Evolutionary conservation across 1,140 invertebrate genomes (phyloP).

Genomic region (Hesperophylax magnus): DNA sequence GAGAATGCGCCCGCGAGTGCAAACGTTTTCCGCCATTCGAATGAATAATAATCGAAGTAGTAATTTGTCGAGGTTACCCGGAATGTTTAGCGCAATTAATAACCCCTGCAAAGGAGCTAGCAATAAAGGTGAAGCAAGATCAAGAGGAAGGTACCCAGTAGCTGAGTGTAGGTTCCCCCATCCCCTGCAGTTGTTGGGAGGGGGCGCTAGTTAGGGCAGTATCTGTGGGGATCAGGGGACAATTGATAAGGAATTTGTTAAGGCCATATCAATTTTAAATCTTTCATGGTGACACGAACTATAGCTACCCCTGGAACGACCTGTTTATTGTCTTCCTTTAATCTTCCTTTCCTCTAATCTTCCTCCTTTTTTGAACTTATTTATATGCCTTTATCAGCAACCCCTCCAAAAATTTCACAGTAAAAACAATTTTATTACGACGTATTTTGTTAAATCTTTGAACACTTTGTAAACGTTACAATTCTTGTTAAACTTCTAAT

Average conservation of each 20-base stretch:
- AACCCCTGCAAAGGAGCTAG: slow-evolving; percentile 37
- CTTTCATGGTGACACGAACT: no score
- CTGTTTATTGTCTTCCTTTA: no score
- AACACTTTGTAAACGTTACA: no score
- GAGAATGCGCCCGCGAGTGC: not conserved
- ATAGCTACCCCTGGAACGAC: no score
- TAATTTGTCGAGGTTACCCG: slow-evolving; percentile 37
- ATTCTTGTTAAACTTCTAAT: no score
- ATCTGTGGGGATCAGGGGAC: not conserved
- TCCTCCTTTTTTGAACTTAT: no score
- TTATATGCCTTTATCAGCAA: no score
- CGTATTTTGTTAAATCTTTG: no score
- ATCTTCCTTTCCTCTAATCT: no score
- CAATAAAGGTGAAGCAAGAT: slow-evolving; percentile 26
- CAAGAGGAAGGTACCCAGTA: not conserved
- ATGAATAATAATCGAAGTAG: slow-evolving; percentile 37
- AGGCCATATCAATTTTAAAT: not conserved
- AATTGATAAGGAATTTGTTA: slow-evolving; percentile 8
- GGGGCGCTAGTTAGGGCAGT: not conserved
- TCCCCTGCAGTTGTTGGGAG: not conserved
- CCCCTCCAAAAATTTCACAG: no score
- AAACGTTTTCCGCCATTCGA: not conserved
- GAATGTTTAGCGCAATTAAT: slow-evolving; percentile 44
- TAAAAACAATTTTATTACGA: no score
- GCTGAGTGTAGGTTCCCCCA: no score